Conservation (phyloP, 2,888 invertebrate species). For the Pseudococcus viburni region DNA sequence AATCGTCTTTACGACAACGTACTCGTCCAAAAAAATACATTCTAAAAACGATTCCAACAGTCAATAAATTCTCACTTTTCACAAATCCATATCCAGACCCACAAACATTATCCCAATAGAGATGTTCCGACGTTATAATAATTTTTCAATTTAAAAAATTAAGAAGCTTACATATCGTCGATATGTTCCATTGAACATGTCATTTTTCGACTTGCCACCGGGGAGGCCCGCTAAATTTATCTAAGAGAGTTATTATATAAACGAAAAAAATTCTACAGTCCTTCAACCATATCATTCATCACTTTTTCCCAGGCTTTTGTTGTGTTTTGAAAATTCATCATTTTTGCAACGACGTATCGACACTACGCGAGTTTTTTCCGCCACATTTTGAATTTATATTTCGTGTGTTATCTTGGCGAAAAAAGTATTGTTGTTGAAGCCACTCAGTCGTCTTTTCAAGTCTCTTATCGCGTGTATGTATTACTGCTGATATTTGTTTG, state of each 20-base stretch:
- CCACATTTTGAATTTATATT: constrained; percentile 41
- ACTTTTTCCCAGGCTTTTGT: constrained; percentile 36
- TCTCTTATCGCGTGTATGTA: constrained; percentile 6
- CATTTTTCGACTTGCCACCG: background rate
- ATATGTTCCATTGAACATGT: background rate
- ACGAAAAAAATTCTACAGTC: constrained; percentile 5
- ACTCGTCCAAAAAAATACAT: background rate
- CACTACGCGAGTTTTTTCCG: constrained; percentile 19
- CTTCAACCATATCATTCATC: constrained; percentile 47
- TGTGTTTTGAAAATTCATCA: constrained; percentile 52
- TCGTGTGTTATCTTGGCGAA: constrained; percentile 47
- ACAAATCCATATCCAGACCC: background rate
- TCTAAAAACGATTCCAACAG: background rate
- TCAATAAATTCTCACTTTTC: background rate
- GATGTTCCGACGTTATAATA: background rate
- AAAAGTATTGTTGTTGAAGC: constrained; percentile 14
- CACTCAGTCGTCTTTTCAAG: constrained; percentile 30
- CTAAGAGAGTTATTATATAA: background rate
- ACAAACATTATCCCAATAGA: background rate
- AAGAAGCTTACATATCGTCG: constrained; percentile 3
- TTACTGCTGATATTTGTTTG: constrained; percentile 46
- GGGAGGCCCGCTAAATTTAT: background rate
- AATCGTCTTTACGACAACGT: background rate
- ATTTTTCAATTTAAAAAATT: constrained; percentile 45
- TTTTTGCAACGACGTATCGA: constrained; percentile 38